Evolutionary conservation across 2,113 vertebrate genomes (phyloP), one percentile per base, ranked within the genome.

Genomic region (Sciurus niger): DNA sequence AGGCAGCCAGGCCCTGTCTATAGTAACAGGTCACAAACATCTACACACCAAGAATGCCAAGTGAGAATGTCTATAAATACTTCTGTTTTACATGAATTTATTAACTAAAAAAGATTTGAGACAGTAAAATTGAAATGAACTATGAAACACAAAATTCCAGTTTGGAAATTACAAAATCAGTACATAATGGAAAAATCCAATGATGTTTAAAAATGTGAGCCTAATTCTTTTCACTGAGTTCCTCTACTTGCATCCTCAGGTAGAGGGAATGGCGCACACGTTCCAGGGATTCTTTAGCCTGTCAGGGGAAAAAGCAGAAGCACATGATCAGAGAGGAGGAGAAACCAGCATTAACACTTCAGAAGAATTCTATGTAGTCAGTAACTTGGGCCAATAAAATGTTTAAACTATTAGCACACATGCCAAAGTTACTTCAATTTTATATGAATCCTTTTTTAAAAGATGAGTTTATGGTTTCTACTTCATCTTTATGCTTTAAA

Each of bases 241-340:
- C 98, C 93, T 99, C 98, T 43, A 99, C 92, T 12, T 99, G 99
- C 30, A 99, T 98, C 89, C 94, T 98, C 86, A 99, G 98, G 28
- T 94, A 98, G 82, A 99, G 99, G 60, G 99, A 98, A 8, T 98
- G 98, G 73, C 98, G 99, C 94, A 99, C 97, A 8, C 98, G 98
- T 84, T 94, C 98, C 94, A 99, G 97, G 84, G 99, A 99, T 58
- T 99, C 98, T 97, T 99, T 99, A 77, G 99, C 98, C 99, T 99
- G 97, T 84, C 16, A 3, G 4, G 34, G 30, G 65, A 97, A 67
- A 94, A 68, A 96, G 68, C 84, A 87, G 82, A 43, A 58, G 34
- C n/a, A 55, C 2, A 0, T 24, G 32, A n/a, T 84, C 76, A 95
- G 78, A 91, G 30, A 70, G 72, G 24, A 72, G 7, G 20, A 37